Percentiles rank a stretch among this genome's conserved stretches.
phyloP scores from a whole-genome alignment of 2,888 invertebrate species.

The Drosophila sordidapex region DNA sequence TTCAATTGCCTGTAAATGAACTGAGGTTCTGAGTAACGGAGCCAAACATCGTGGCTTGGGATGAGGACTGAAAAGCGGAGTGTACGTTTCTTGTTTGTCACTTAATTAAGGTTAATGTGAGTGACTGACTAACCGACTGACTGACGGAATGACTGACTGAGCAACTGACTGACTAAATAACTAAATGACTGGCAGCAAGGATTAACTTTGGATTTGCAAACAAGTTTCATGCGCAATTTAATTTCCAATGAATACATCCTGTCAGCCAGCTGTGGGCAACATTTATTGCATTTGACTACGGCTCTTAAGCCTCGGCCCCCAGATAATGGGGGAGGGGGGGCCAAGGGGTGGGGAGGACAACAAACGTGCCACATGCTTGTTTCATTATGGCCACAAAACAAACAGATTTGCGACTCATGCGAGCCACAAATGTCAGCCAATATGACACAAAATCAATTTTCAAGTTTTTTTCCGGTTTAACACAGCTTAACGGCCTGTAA shows the following conservation, averaged over 20 bases:
- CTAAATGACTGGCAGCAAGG: constrained; percentile 55
- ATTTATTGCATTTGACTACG: constrained; percentile 61
- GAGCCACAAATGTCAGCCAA: constrained; percentile 39
- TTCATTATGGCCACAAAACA: constrained; percentile 56
- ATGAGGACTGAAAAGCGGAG: neutral
- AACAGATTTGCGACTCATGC: constrained; percentile 36
- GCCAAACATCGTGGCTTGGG: constrained; percentile 29
- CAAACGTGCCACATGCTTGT: constrained; percentile 65
- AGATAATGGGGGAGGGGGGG: neutral
- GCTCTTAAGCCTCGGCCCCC: constrained; percentile 13
- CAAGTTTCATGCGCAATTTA: constrained; percentile 79
- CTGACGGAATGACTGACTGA: constrained; percentile 18
- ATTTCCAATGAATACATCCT: constrained; percentile 66
- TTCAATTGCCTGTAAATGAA: constrained; percentile 79
- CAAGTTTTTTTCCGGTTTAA: neutral
- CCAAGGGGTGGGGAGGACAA: neutral
- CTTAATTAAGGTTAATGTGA: constrained; percentile 79
- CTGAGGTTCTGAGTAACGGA: constrained; percentile 41
- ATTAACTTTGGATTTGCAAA: constrained; percentile 74
- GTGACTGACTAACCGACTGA: constrained; percentile 17
- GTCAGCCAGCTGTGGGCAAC: constrained; percentile 47
- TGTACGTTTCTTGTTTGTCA: constrained; percentile 70
- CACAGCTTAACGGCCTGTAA: constrained; percentile 42
- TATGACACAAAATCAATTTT: constrained; percentile 55
- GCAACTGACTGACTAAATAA: constrained; percentile 10